Base-by-base conservation (phyloP, 2,113 vertebrate genomes). In the Petrocephalus zakoni region DNA sequence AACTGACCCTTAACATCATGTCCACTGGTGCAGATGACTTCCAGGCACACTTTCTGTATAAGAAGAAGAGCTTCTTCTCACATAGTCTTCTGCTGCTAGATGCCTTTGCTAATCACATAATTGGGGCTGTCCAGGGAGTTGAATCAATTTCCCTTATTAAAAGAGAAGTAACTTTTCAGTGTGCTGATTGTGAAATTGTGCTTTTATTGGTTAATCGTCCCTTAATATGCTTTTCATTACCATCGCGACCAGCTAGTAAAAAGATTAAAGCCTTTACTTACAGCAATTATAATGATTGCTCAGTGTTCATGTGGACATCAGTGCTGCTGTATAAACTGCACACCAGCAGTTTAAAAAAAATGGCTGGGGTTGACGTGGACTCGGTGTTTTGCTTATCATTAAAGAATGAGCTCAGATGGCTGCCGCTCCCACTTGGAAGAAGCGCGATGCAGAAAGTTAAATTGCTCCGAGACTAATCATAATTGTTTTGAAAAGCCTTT, bases 401-500 rank as follows among this genome's bases (percentile, higher is more conserved):
- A 88, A 22, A 19, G 87, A 75, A 87, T 88, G 75, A 75, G 64
- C 47, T 81, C 51, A 51, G 21, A 53, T 88, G 46, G 51, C 51
- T n/a, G 52, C 49, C 29, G 29, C 21, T 55, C 29, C 51, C 29
- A 52, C 13, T 17, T 61, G 19, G 49, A 55, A 17, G 52, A 58
- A 46, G 37, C 52, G 22, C 29, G 22, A 25, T 42, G 68, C 22
- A 51, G 86, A 64, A 81, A 11, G 56, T 34, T 88, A 84, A 86
- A 72, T 89, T 53, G 47, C 83, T 34, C 49, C 68, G 47, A 34
- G 82, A 55, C 49, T 72, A 53, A 86, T 85, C 82, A 86, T 84
- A 55, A 61, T 86, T 75, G 25, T 34, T 42, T 86, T 37, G 81
- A 82, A 83, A 83, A 55, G 34, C 37, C 52, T 85, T 75, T 68